Percentiles rank a stretch among this genome's conserved stretches.
phyloP scores from a whole-genome alignment of 2,888 invertebrate genomes.

The Drosophila paramelanica region DNA sequence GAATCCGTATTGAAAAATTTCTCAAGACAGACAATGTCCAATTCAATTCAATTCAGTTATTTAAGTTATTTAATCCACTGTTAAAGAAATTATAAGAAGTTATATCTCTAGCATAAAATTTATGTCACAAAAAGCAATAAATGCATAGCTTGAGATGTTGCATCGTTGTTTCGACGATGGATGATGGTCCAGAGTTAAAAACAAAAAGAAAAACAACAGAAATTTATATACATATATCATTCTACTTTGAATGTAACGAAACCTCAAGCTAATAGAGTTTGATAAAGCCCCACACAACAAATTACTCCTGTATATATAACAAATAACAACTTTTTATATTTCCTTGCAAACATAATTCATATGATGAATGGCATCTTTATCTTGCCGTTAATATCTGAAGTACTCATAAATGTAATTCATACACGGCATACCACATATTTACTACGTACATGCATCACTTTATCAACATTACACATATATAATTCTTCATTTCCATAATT shows the following conservation, averaged over 20 bases:
- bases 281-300: conserved; percentile 14
- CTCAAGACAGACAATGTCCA: no score
- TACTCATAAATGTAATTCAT: conserved; percentile 31
- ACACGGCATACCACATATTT: conserved; percentile 43
- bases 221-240: conserved; percentile 16
- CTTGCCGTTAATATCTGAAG: conserved; percentile 22
- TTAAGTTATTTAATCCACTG: no score
- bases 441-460: conserved; percentile 30
- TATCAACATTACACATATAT: conserved; percentile 23
- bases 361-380: conserved; percentile 18
- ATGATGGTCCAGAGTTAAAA: conserved; percentile 6
- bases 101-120: no score
- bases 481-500: conserved; percentile 39
- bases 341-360: conserved; percentile 17
- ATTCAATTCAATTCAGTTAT: no score
- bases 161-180: no score
- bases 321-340: conserved; percentile 25
- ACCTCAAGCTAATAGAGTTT: conserved; percentile 11
- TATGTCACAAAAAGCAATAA: no score
- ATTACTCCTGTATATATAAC: conserved; percentile 43
- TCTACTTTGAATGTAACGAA: conserved; percentile 43
- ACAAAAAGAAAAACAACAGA: conserved; percentile 20
- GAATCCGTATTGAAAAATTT: no score
- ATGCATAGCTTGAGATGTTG: no score
- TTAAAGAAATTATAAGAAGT: no score